Percentiles rank a stretch among this genome's conserved stretches.
phyloP scores from a whole-genome alignment of 2,797 vertebrate species.

The Hippopotamyrus pictus region DNA sequence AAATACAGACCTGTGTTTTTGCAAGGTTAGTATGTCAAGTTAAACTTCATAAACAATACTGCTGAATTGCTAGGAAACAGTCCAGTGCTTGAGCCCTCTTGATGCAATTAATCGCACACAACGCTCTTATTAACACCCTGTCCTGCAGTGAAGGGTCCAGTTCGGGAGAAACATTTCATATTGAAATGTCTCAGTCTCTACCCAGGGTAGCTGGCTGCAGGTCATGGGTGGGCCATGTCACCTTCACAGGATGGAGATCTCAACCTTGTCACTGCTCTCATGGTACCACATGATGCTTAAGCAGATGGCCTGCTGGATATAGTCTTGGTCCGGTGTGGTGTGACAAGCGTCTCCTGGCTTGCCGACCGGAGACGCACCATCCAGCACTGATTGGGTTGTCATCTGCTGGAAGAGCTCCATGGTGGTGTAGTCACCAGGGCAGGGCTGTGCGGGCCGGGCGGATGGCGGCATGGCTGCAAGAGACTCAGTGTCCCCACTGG shows the following conservation, averaged over 20 bases:
- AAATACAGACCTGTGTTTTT: not conserved
- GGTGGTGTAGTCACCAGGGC: slow-evolving; percentile 64
- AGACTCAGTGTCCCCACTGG: not conserved
- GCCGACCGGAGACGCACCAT: not conserved
- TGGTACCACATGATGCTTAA: not conserved
- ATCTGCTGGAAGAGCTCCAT: slow-evolving; percentile 67
- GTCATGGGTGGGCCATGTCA: not conserved
- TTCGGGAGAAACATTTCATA: not conserved
- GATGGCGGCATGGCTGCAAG: not conserved
- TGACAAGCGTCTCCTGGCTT: slow-evolving; percentile 22
- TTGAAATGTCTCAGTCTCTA: not conserved
- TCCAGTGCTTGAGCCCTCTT: not conserved
- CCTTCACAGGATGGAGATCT: slow-evolving; percentile 22
- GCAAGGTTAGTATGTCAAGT: not conserved
- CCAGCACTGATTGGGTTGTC: not conserved
- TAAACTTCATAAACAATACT: not conserved
- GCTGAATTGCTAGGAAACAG: not conserved
- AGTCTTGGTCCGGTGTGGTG: slow-evolving; percentile 38
- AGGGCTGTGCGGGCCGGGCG: slow-evolving; percentile 1
- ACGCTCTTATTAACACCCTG: not conserved
- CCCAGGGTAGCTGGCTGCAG: not conserved
- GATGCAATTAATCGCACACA: not conserved
- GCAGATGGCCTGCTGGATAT: slow-evolving; percentile 50
- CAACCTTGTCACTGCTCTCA: slow-evolving; percentile 7
- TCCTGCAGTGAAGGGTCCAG: not conserved